These are phyloP conservation scores for Montipora efflorescens DNA, from an alignment of 64 coral and sea anemone genomes.

Conservation along the genomic window DNA sequence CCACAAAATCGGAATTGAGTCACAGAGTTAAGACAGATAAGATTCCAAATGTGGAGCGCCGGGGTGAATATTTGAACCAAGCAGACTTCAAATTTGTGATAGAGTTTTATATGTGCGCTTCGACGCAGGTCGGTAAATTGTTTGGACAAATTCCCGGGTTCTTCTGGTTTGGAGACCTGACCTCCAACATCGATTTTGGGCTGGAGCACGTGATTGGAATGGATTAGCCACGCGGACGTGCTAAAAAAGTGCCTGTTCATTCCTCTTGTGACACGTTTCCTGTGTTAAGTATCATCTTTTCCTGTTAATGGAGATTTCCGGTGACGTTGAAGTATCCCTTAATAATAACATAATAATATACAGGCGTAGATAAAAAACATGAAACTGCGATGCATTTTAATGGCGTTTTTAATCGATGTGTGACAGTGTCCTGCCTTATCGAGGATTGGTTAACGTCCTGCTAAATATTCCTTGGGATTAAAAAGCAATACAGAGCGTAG, in stretches of 20 bases:
- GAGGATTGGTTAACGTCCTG: no score
- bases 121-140: background rate
- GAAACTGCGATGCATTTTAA: no score
- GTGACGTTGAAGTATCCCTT: background rate
- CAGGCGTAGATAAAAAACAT: background rate
- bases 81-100: no score
- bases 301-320: slow-evolving; percentile 26
- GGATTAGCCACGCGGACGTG: background rate
- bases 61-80: no score
- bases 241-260: background rate
- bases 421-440: no score
- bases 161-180: background rate
- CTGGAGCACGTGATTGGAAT: background rate
- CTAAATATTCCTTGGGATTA: background rate
- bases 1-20: background rate
- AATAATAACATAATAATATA: background rate
- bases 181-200: slow-evolving; percentile 2
- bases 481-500: background rate
- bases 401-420: no score
- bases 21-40: background rate
- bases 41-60: background rate
- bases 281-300: background rate
- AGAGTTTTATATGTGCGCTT: no score
- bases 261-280: background rate
- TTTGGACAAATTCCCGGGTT: slow-evolving; percentile 22